Percentiles rank a stretch among this genome's conserved stretches.
phyloP scores from a whole-genome alignment of 2,113 vertebrate species.

The Syngnathus typhle region DNA sequence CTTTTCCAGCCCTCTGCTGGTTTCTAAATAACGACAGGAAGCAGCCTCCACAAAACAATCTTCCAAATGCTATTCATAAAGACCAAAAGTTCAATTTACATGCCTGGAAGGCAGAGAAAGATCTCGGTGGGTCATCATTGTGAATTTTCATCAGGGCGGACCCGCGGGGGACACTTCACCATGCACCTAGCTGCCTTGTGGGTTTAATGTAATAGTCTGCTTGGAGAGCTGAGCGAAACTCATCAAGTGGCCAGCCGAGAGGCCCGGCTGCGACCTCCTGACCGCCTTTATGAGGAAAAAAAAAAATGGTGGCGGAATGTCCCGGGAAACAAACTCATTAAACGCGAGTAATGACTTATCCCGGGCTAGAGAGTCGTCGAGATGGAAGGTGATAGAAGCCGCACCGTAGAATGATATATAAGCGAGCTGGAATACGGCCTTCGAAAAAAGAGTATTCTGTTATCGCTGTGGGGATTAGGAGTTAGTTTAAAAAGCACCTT shows the following conservation, averaged over 20 bases:
- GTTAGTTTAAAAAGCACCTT: neutral
- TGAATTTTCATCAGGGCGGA: neutral
- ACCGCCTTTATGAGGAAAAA: neutral
- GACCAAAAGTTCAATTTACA: neutral
- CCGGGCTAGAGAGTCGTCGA: neutral
- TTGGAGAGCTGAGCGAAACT: neutral
- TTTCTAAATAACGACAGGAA: neutral
- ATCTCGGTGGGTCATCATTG: neutral
- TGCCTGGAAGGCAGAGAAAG: neutral
- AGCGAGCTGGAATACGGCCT: neutral
- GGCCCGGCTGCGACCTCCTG: neutral
- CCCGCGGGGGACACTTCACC: neutral
- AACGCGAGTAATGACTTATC: neutral
- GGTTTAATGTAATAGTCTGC: neutral
- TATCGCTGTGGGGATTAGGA: neutral
- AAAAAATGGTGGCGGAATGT: neutral
- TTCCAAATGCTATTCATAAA: neutral
- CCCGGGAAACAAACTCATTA: slow-evolving; percentile 1
- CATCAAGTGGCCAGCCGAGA: neutral
- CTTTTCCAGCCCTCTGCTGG: neutral
- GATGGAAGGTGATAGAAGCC: slow-evolving; percentile 3
- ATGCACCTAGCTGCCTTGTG: neutral
- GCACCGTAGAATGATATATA: neutral
- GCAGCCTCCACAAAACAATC: neutral
- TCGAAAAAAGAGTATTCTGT: neutral